Base-by-base conservation (phyloP, 2,888 invertebrate species). In the Fragum fragum region DNA sequence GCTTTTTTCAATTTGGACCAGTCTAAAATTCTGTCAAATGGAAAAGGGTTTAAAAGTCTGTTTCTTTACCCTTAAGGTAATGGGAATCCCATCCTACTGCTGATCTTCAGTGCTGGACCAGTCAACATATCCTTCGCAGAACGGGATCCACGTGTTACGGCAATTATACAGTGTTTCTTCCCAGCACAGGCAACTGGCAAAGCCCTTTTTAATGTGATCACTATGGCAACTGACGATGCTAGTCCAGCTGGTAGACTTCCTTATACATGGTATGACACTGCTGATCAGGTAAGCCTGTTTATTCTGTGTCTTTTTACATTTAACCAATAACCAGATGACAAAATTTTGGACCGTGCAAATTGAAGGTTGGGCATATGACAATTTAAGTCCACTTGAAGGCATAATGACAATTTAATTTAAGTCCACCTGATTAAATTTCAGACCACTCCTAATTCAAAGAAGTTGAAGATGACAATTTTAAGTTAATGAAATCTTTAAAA, bases 211-310 rank as follows among this genome's bases (percentile, higher is more conserved):
- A 75, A 75, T 18, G 80, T 88, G 7, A 36, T 76, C 26, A 77
- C 78, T 57, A 71, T 39, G 29, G 68, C 61, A 18, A 85, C 70
- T 16, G 47, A 66, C 14, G 69, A 75, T 9, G 73, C 87, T 1
- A 87, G 81, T 47, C 91, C 91, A 18, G 90, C 90, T 5, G 92
- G 86, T 14, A 76, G 92, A n/a, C 78, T 92, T 21, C 90, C 92
- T 1, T 80, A 82, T 52, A 92, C 92, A 2, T 92, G 92, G 92
- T 77, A 78, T 39, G 23, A 57, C 11, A 75, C 75, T 57, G 68
- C 86, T 23, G 53, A 79, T 42, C 86, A 91, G 85, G 88, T 87
- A 71, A 18, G 55, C n/a, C n/a, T n/a, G n/a, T n/a, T n/a, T n/a
- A n/a, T n/a, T n/a, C n/a, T n/a, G 28, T 61, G 23, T n/a, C 16